Base-by-base conservation (phyloP, 1,140 invertebrate genomes). In the Ostrea edulis region DNA sequence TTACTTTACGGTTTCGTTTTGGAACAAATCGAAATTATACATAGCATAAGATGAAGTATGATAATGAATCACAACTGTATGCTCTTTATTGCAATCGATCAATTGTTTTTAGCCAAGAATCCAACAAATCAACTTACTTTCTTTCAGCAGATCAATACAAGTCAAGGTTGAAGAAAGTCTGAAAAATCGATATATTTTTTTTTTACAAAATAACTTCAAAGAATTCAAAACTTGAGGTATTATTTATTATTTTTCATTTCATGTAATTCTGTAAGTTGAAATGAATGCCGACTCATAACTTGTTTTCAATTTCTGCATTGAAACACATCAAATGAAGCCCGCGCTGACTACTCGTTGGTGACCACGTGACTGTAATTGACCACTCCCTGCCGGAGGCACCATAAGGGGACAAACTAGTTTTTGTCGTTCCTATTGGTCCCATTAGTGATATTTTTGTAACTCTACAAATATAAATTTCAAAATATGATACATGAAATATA, bases 281-380 rank as follows among this genome's bases (percentile, higher is more conserved):
- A n/a, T 25, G 9, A 77, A 29, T 22, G 12, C 14, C 35, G 35
- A 44, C 35, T 2, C 35, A 44, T 44, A 29, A 77, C 68, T 77
- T 77, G 25, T 77, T 77, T 14, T 77, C 12, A 14, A 77, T 35
- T 29, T 35, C 68, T 35, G 68, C 68, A 77, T 14, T 77, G 29
- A 77, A 77, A 35, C 68, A 77, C 9, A 77, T 25, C 12, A 35
- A 14, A 3, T 77, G 68, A 35, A 14, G 14, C 3, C 68, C 68
- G 25, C 25, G 0, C 29, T 77, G 68, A 29, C 29, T 77, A 9
- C 35, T 9, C 25, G 25, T 77, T 2, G 68, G 68, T 77, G 68
- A 29, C 68, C 68, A 77, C 11, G 68, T 77, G 68, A 77, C 68
- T 77, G 68, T 77, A 11, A 77, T 77, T 11, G 68, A 77, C 68